Percentiles rank a stretch among this genome's conserved stretches.
Conservation (phyloP, 2,113 vertebrate species). For the Excalfactoria chinensis region DNA sequence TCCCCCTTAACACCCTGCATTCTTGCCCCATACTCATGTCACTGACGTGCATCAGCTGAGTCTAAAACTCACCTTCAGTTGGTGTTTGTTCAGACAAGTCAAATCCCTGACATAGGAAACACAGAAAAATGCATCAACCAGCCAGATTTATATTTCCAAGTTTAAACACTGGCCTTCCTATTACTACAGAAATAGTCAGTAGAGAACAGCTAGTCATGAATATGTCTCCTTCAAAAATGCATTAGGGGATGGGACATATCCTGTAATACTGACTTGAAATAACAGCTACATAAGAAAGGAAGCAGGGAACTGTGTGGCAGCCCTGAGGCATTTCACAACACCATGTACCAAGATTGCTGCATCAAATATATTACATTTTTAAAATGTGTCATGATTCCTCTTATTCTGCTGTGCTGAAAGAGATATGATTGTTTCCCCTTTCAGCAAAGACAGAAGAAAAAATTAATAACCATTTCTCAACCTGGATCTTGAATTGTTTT, state of each 20-base stretch:
- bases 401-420: constrained; percentile 25
- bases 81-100: background rate
- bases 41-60: background rate
- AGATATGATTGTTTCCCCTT: constrained; percentile 48
- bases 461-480: constrained; percentile 35
- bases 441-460: constrained; percentile 23
- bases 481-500: constrained; percentile 35
- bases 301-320: background rate
- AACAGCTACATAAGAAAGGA: constrained; percentile 24
- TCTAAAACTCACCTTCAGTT: background rate
- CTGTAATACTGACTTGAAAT: constrained; percentile 19
- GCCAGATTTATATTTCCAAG: background rate
- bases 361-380: constrained; percentile 30
- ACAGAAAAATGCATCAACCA: background rate
- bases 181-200: background rate
- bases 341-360: background rate
- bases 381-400: background rate
- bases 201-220: background rate
- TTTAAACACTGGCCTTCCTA: background rate
- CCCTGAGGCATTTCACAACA: background rate
- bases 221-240: background rate
- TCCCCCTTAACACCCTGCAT: background rate
- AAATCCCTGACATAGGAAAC: background rate
- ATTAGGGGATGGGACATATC: background rate
- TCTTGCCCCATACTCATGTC: background rate